These are phyloP conservation scores for Oscheius sp. DNA, from an alignment of 1,140 invertebrate genomes.

Conservation along the genomic window DNA sequence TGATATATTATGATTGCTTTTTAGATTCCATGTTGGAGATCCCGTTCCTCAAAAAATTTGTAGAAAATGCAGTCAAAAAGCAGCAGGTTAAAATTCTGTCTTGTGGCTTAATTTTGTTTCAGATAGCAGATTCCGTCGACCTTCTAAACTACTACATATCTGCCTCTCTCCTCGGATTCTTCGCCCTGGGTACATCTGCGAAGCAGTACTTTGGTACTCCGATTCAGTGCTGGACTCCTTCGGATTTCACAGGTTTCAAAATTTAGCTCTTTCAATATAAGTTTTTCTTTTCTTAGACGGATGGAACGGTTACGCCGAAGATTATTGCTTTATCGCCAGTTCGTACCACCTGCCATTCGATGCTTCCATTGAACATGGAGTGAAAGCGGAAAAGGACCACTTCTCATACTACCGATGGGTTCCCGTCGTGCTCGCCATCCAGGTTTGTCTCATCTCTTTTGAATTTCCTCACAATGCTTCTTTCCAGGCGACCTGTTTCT, in stretches of 20 bases:
- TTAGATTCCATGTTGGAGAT: too few relatives aligned
- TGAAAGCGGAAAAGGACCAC: slow-evolving; percentile 42
- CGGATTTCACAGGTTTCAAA: slow-evolving; percentile 52
- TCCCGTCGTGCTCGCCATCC: slow-evolving; percentile 54
- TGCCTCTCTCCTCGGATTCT: slow-evolving; percentile 52
- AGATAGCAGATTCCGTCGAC: slow-evolving; percentile 55
- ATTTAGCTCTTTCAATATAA: too few relatives aligned
- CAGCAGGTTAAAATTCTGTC: too few relatives aligned
- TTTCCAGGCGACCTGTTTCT: slow-evolving; percentile 41
- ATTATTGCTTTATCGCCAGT: slow-evolving; percentile 57
- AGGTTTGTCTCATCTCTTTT: slow-evolving; percentile 37
- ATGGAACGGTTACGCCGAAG: slow-evolving; percentile 53
- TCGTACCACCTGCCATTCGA: slow-evolving; percentile 57
- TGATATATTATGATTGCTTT: too few relatives aligned
- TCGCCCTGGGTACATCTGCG: slow-evolving; percentile 51
- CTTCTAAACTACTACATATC: slow-evolving; percentile 59
- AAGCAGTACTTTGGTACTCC: slow-evolving; percentile 60
- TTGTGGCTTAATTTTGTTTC: too few relatives aligned
- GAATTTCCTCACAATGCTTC: too few relatives aligned
- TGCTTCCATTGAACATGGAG: slow-evolving; percentile 10
- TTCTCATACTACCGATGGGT: slow-evolving; percentile 58
- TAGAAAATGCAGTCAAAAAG: too few relatives aligned
- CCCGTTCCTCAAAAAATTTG: too few relatives aligned
- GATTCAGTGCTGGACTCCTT: slow-evolving; percentile 59
- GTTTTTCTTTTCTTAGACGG: too few relatives aligned